Evolutionary conservation across 2,888 invertebrate species (phyloP), one percentile per base, ranked within the genome.

Genomic region (Andrena chrysosceles): DNA sequence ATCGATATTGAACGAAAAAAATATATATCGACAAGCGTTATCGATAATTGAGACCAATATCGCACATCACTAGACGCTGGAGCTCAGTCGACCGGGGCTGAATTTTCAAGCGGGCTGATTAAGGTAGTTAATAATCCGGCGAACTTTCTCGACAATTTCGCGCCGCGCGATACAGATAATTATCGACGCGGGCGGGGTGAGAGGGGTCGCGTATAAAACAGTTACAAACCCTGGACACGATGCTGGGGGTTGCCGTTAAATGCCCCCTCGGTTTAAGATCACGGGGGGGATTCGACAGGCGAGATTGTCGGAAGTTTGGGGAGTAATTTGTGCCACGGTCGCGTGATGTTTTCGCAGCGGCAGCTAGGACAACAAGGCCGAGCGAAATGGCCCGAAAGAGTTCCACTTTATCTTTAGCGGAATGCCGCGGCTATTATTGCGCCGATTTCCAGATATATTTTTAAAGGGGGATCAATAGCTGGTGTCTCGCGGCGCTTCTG

Each of bases 401-500:
- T 59, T 67, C 77, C 68, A 56, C 59, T 80, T 42, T 78, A 77
- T 75, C 69, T 74, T 35, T 52, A 20, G 72, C 8, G 77, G 63
- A 77, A 70, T 16, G 72, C 74, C 85, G 54, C 69, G 71, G 69
- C 66, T 76, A 86, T 88, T 82, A 78, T 64, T 68, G 54, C 33
- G 59, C 59, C 74, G 72, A 79, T 88, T 74, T 82, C 60, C 74
- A 60, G 73, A 85, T 84, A 84, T 84, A 82, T 84, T 85, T 87
- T 87, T 85, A 77, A 81, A 83, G 79, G 56, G 62, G 33, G 77
- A 87, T 87, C 87, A 68, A 87, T 87, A 83, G 66, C 62, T 33
- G 62, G 52, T 52, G 66, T 78, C 77, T 42, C 66, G 80, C 68
- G 68, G 71, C 77, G 52, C 62, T 66, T 33, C 63, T 60, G 80